A percentile compares a stretch with the other conserved stretches of the same genome.
These are phyloP conservation scores for Artemia franciscana DNA, from an alignment of 1,140 invertebrate genomes.

Conservation along the genomic window DNA sequence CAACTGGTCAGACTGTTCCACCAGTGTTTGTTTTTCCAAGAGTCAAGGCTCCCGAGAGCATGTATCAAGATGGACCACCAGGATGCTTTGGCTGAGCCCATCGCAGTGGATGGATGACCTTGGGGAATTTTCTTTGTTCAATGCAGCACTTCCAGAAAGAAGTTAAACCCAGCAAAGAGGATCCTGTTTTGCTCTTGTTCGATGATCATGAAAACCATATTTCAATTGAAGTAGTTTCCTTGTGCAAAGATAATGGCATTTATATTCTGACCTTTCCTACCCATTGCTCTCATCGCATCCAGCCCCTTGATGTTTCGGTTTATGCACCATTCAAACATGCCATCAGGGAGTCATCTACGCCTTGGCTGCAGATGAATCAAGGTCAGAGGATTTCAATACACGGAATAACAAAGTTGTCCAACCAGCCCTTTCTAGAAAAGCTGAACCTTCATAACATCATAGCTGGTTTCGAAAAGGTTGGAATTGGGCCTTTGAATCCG, in stretches of 20 bases:
- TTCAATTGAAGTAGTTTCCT: slow-evolving; percentile 10
- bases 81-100: slow-evolving; percentile 12
- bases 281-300: slow-evolving; percentile 17
- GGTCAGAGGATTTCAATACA: slow-evolving; percentile 12
- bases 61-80: slow-evolving; percentile 21
- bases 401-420: slow-evolving; percentile 11
- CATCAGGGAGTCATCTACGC: slow-evolving; percentile 16
- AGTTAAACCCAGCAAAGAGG: slow-evolving; percentile 12
- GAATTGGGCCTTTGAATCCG: slow-evolving; percentile 13
- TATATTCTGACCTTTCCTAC: slow-evolving; percentile 16
- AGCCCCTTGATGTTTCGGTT: slow-evolving; percentile 18
- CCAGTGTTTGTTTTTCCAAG: slow-evolving; percentile 23
- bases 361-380: slow-evolving; percentile 13
- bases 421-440: slow-evolving; percentile 7
- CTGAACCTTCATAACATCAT: slow-evolving; percentile 10
- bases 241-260: slow-evolving; percentile 33
- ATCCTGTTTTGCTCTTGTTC: slow-evolving; percentile 12
- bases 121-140: slow-evolving; percentile 13
- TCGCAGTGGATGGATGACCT: slow-evolving; percentile 16
- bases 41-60: slow-evolving; percentile 20
- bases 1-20: slow-evolving; percentile 19
- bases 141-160: slow-evolving; percentile 19
- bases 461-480: slow-evolving; percentile 12
- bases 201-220: slow-evolving; percentile 14
- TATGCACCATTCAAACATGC: slow-evolving; percentile 16